A percentile compares a stretch with the other conserved stretches of the same genome.
Evolutionary conservation across 2,797 vertebrate genomes (phyloP).

Genomic region (Todus mexicanus): DNA sequence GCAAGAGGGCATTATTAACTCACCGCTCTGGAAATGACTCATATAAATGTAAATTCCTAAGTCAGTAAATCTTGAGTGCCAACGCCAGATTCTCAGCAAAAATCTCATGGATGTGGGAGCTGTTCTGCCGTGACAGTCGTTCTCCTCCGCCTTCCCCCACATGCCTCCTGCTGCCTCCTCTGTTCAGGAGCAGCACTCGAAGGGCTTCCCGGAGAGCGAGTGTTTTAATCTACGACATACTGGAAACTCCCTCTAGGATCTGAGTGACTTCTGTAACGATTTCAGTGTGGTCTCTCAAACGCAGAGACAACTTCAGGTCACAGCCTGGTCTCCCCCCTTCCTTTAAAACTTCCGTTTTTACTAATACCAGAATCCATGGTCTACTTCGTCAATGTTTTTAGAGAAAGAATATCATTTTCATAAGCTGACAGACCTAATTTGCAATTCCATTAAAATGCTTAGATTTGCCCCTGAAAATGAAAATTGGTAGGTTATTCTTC

Average conservation of each 20-base stretch:
- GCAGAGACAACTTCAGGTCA: background rate
- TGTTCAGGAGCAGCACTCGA: background rate
- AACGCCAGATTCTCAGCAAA: background rate
- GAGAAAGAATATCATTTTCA: slow-evolving; percentile 25
- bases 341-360: background rate
- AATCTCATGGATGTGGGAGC: background rate
- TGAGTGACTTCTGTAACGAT: background rate
- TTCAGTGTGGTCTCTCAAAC: background rate
- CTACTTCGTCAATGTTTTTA: slow-evolving; percentile 8
- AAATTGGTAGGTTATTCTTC: slow-evolving; percentile 19
- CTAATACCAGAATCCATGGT: background rate
- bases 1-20: background rate
- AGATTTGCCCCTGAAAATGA: background rate
- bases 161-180: background rate
- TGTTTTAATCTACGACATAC: background rate
- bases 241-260: background rate
- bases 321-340: background rate
- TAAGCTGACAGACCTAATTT: slow-evolving; percentile 6
- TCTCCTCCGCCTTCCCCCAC: background rate
- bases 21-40: background rate
- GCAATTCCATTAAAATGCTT: slow-evolving; percentile 11
- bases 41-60: background rate
- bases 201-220: background rate
- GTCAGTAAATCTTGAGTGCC: background rate
- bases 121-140: background rate